A percentile compares a stretch with the other conserved stretches of the same genome.
Evolutionary conservation across 2,797 vertebrate genomes (phyloP).

Genomic region (Scarus forsteni): DNA sequence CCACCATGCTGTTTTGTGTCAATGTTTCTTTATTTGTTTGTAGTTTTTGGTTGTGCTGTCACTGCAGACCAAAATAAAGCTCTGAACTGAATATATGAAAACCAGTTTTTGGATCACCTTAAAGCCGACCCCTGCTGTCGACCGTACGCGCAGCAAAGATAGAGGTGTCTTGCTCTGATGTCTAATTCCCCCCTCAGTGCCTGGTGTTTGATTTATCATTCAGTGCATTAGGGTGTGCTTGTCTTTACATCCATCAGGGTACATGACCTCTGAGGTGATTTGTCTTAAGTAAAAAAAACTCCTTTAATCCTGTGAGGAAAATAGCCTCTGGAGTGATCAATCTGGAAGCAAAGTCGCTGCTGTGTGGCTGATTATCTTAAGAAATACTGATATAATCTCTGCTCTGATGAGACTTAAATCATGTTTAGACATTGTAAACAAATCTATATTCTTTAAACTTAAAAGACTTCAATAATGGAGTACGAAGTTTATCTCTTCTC

Average conservation of each 20-base stretch:
- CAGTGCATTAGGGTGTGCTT: slow-evolving; percentile 22
- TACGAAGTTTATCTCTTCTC: no score
- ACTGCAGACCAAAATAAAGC: no score
- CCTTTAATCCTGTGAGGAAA: slow-evolving; percentile 11
- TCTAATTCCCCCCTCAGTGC: not conserved
- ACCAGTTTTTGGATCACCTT: no score
- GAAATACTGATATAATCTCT: slow-evolving; percentile 1
- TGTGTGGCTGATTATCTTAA: not conserved
- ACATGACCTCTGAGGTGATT: slow-evolving; percentile 20
- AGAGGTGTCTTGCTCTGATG: not conserved
- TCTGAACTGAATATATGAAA: no score
- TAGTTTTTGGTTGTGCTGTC: no score
- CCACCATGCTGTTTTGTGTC: no score
- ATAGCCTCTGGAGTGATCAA: slow-evolving; percentile 21
- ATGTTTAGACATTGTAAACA: no score
- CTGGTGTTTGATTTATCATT: slow-evolving; percentile 21
- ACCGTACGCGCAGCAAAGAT: no score
- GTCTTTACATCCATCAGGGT: slow-evolving; percentile 9
- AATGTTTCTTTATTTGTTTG: no score
- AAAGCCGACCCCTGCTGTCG: no score
- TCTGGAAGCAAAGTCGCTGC: slow-evolving; percentile 2
- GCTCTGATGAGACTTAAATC: not conserved
- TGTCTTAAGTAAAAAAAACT: slow-evolving; percentile 19
- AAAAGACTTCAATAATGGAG: no score
- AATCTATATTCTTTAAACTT: no score